These are phyloP conservation scores for Platycercus adscitus DNA, from an alignment of 2,113 vertebrate species.

Conservation along the genomic window DNA sequence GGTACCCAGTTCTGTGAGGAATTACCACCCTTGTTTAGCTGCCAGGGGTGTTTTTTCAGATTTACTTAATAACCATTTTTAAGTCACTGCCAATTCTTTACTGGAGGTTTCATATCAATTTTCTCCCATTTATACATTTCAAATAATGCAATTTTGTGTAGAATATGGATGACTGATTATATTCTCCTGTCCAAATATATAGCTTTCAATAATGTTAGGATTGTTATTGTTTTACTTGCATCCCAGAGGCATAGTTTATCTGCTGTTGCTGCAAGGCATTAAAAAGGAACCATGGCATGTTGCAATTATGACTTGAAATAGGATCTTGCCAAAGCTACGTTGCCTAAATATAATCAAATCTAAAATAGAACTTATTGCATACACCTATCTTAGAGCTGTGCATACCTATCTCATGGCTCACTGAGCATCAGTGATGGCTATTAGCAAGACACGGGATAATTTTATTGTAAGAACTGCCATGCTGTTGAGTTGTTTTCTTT, in stretches of 20 bases:
- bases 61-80: constrained; percentile 21
- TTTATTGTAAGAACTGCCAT: not conserved
- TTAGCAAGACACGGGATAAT: not conserved
- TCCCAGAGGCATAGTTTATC: constrained; percentile 49
- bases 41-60: not conserved
- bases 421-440: not conserved
- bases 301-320: constrained; percentile 56
- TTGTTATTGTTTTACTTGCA: constrained; percentile 41
- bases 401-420: not conserved
- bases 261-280: constrained; percentile 45
- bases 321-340: constrained; percentile 16
- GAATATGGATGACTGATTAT: constrained; percentile 42
- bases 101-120: not conserved
- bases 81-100: constrained; percentile 8
- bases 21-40: not conserved
- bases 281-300: constrained; percentile 28
- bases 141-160: constrained; percentile 25
- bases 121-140: constrained; percentile 25
- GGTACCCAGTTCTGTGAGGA: not conserved
- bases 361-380: not conserved
- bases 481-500: not conserved
- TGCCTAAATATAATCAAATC: constrained; percentile 49
- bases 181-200: constrained; percentile 47
- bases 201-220: constrained; percentile 10
- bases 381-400: not conserved